Evolutionary conservation across 2,797 vertebrate species (phyloP).

Genomic region (Choloepus didactylus): DNA sequence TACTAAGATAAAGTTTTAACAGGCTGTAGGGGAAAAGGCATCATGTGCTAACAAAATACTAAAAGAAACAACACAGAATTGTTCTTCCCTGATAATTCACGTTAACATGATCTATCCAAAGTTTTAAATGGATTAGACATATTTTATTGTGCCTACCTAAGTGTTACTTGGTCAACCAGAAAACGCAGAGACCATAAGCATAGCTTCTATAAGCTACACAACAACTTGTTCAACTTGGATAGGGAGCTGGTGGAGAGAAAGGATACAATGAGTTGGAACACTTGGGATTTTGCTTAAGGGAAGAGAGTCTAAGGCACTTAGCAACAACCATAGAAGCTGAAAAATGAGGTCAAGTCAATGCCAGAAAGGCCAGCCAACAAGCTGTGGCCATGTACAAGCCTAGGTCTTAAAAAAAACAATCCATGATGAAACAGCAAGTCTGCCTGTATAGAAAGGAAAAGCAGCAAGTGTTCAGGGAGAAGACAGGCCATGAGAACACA

Average conservation of each 20-base stretch:
- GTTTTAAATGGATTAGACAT: background rate
- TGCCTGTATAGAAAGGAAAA: background rate
- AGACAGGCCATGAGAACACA: background rate
- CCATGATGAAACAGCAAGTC: background rate
- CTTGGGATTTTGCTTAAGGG: background rate
- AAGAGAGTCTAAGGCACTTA: background rate
- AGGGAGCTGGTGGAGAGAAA: background rate
- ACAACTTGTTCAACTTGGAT: background rate
- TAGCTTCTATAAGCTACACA: background rate
- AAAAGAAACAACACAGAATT: background rate
- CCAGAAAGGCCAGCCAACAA: background rate
- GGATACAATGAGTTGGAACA: background rate
- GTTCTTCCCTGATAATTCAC: background rate
- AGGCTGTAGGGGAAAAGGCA: background rate
- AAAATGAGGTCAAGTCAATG: background rate
- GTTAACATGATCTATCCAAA: background rate
- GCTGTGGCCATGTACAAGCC: background rate
- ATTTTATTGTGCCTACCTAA: background rate
- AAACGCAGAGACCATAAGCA: background rate
- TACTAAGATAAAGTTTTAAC: background rate
- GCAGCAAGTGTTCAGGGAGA: background rate
- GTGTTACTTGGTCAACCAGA: background rate
- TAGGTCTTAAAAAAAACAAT: background rate
- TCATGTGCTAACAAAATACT: slow-evolving; percentile 32
- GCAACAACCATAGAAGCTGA: background rate